These are phyloP conservation scores for Erebia epiphron DNA, from an alignment of 2,888 invertebrate genomes.

Conservation along the genomic window DNA sequence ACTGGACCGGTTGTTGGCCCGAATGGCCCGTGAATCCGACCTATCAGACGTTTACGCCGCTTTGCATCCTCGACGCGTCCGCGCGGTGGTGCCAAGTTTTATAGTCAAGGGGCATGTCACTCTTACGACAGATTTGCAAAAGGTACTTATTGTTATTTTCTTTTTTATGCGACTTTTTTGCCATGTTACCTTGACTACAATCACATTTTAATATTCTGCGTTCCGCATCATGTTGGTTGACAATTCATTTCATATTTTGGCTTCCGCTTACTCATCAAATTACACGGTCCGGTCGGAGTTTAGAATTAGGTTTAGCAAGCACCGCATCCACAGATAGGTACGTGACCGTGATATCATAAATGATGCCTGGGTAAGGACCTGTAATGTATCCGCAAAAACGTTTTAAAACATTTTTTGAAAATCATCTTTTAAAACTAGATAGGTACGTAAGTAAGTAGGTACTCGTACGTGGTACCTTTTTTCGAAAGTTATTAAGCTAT, in stretches of 20 bases:
- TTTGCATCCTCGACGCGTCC: conserved; percentile 87
- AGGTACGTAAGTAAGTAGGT: neutral
- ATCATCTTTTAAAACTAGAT: neutral
- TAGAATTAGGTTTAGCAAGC: too few relatives aligned
- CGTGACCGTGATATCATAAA: too few relatives aligned
- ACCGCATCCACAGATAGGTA: too few relatives aligned
- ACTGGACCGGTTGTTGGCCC: conserved; percentile 85
- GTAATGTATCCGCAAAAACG: neutral
- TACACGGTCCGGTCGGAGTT: too few relatives aligned
- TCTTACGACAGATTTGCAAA: conserved; percentile 90
- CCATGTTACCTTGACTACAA: neutral
- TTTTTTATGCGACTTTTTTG: neutral
- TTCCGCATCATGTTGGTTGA: neutral
- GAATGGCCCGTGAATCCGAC: conserved; percentile 84
- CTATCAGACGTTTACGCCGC: conserved; percentile 87
- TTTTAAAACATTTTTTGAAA: neutral
- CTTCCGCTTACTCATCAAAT: too few relatives aligned
- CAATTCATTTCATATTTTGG: too few relatives aligned
- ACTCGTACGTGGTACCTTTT: too few relatives aligned
- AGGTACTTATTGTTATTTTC: conserved; percentile 82
- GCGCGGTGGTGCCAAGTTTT: conserved; percentile 91
- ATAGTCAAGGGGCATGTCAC: conserved; percentile 90
- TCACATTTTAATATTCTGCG: neutral
- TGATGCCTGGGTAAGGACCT: too few relatives aligned
- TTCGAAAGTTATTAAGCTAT: neutral